Percentiles rank a stretch among this genome's conserved stretches.
Evolutionary conservation across 1,140 invertebrate species (phyloP).

Genomic region (Megalopta genalis): DNA sequence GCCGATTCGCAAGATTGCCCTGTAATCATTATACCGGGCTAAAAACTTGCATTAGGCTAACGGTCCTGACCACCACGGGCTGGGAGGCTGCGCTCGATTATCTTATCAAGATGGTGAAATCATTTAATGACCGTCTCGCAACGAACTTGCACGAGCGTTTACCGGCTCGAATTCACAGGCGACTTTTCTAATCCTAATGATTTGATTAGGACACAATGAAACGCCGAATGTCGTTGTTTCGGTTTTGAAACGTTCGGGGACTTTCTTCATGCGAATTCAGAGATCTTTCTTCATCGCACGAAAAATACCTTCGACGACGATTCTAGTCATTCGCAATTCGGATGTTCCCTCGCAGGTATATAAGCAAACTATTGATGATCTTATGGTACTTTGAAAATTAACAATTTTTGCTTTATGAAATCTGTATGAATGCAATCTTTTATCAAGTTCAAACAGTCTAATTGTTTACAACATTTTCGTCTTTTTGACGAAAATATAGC

Average conservation of each 20-base stretch:
- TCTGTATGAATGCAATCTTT: no score
- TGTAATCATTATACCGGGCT: background rate
- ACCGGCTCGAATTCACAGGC: background rate
- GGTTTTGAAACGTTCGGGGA: background rate
- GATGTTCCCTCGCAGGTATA: no score
- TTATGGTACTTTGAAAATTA: no score
- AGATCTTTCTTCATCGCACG: no score
- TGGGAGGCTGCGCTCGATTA: conserved; percentile 10
- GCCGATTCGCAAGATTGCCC: background rate
- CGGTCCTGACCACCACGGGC: background rate
- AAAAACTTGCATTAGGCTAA: conserved; percentile 15
- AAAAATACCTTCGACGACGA: no score
- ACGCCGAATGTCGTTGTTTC: background rate
- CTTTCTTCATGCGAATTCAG: background rate
- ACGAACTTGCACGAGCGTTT: conserved; percentile 5
- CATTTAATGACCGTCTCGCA: conserved; percentile 27
- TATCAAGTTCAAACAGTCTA: no score
- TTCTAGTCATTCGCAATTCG: no score
- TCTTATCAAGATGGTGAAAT: conserved; percentile 44
- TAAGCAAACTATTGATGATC: no score
- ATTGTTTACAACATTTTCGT: no score
- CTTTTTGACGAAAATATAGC: no score
- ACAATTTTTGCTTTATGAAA: no score
- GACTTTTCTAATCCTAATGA: conserved; percentile 11
- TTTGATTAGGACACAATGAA: background rate